Conservation (phyloP, 2,113 vertebrate species). For the Anas platyrhynchos region DNA sequence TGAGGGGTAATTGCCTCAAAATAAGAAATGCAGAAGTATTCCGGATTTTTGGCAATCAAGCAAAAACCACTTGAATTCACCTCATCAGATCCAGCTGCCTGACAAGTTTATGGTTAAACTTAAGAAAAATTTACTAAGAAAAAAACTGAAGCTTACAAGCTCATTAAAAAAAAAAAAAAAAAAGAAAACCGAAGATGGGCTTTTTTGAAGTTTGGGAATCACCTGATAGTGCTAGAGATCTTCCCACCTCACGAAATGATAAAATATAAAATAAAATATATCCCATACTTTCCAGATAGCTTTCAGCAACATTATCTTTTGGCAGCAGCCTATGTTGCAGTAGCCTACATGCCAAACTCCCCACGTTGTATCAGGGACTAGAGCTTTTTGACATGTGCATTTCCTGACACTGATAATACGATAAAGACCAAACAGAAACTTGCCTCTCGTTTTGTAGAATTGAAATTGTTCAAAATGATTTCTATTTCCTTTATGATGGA, state of each 20-base stretch:
- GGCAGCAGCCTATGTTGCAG: not conserved
- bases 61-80: not conserved
- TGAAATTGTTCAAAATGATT: no score
- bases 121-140: not conserved
- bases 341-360: not conserved
- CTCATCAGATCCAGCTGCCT: not conserved
- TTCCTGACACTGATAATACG: not conserved
- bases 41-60: not conserved
- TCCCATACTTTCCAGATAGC: not conserved
- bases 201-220: not conserved
- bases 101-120: not conserved
- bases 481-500: not conserved
- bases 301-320: not conserved
- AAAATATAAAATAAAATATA: not conserved
- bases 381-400: accelerated
- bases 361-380: not conserved
- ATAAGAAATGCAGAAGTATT: not conserved
- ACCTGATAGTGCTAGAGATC: not conserved
- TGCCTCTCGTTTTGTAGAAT: not conserved
- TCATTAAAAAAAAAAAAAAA: not conserved
- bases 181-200: not conserved
- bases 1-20: not conserved
- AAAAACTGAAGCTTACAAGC: not conserved
- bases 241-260: not conserved
- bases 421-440: not conserved